Conservation (phyloP, 2,113 vertebrate species). For the Ancistrus triradiatus region DNA sequence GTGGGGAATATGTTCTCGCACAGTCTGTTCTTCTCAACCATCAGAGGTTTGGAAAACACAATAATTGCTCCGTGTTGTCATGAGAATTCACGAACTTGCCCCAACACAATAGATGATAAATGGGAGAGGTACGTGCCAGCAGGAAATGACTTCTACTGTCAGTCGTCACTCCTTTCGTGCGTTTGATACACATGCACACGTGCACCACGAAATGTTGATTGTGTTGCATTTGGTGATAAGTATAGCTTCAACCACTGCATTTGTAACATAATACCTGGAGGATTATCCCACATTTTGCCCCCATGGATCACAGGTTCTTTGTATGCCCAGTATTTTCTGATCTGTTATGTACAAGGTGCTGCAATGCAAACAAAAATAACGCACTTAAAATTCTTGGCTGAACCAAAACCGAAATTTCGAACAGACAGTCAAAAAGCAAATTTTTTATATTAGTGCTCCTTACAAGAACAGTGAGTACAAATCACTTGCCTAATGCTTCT, state of each 20-base stretch:
- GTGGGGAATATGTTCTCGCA: neutral
- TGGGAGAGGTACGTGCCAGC: neutral
- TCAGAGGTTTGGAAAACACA: conserved; percentile 16
- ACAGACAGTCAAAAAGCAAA: too few relatives aligned
- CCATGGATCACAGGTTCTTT: conserved; percentile 32
- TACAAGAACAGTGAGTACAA: too few relatives aligned
- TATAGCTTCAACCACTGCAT: conserved; percentile 24
- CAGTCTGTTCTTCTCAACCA: conserved; percentile 6
- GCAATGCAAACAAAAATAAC: too few relatives aligned
- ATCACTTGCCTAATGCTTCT: too few relatives aligned
- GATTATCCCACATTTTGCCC: conserved; percentile 17
- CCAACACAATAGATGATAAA: conserved; percentile 21
- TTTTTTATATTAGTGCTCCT: too few relatives aligned
- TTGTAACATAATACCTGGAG: conserved; percentile 34
- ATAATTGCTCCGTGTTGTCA: conserved; percentile 6
- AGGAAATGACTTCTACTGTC: conserved; percentile 29
- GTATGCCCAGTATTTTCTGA: too few relatives aligned
- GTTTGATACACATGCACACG: conserved; percentile 24
- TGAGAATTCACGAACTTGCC: conserved; percentile 13
- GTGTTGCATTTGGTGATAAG: conserved; percentile 38
- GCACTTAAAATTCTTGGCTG: too few relatives aligned
- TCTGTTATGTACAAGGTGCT: too few relatives aligned
- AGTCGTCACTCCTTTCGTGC: conserved; percentile 32
- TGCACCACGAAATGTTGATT: neutral
- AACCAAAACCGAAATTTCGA: too few relatives aligned